A percentile compares a stretch with the other conserved stretches of the same genome.
phyloP scores from a whole-genome alignment of 2,797 vertebrate genomes.

The Molossus molossus region DNA sequence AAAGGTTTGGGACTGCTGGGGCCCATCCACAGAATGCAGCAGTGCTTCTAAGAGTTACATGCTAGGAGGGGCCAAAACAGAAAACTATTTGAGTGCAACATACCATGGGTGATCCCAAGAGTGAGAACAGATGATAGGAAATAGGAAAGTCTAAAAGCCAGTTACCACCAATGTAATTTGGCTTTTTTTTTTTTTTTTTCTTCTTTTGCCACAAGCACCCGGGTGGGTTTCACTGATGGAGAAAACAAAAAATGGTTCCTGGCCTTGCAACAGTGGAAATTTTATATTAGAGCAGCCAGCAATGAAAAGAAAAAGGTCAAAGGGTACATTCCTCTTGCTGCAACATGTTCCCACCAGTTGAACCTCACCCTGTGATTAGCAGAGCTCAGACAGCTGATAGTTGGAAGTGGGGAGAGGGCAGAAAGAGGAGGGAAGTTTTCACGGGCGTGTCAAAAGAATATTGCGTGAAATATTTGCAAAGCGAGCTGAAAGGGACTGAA shows the following conservation, averaged over 20 bases:
- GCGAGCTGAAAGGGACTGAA: slow-evolving; percentile 40
- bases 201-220: background rate
- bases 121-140: slow-evolving; percentile 46
- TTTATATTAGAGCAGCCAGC: slow-evolving; percentile 52
- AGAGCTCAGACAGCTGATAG: slow-evolving; percentile 67
- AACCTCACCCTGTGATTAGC: slow-evolving; percentile 79
- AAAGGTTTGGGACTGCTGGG: slow-evolving; percentile 51
- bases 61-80: slow-evolving; percentile 38
- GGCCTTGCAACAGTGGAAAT: slow-evolving; percentile 81
- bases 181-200: background rate
- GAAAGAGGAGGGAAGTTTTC: slow-evolving; percentile 56
- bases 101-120: slow-evolving; percentile 51
- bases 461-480: slow-evolving; percentile 74
- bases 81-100: slow-evolving; percentile 58
- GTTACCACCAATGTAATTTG: slow-evolving; percentile 68
- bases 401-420: background rate
- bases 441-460: slow-evolving; percentile 73
- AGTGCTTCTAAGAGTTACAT: slow-evolving; percentile 49
- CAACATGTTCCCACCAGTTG: slow-evolving; percentile 74
- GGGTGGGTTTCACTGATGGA: slow-evolving; percentile 57
- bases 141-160: slow-evolving; percentile 38
- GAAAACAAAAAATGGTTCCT: slow-evolving; percentile 51
- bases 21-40: slow-evolving; percentile 23
- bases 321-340: slow-evolving; percentile 79
- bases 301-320: slow-evolving; percentile 79